These are phyloP conservation scores for Calidris pygmaea DNA, from an alignment of 2,113 vertebrate genomes.

Conservation along the genomic window DNA sequence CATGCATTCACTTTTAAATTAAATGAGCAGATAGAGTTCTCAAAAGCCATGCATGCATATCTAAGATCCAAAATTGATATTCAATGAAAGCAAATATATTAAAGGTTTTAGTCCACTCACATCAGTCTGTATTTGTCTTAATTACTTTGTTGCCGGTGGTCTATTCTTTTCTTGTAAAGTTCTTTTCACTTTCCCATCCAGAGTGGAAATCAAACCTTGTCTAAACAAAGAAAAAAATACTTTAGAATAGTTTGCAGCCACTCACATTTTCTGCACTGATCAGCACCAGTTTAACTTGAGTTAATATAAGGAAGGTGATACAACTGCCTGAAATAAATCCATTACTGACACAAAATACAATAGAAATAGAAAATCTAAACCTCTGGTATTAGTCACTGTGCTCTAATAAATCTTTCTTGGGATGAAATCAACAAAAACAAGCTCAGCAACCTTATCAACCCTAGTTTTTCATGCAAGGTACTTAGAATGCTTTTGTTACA, in stretches of 20 bases:
- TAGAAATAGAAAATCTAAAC: constrained; percentile 10
- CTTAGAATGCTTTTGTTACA: not conserved
- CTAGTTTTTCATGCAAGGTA: not conserved
- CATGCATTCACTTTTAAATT: not conserved
- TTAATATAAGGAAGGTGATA: constrained; percentile 30
- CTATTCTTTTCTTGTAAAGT: not conserved
- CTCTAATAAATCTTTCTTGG: constrained; percentile 52
- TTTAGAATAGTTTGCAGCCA: not conserved
- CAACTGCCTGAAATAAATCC: constrained; percentile 28
- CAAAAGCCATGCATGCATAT: not conserved
- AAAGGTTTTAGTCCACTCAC: not conserved
- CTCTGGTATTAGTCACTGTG: constrained; percentile 29
- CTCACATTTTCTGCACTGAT: not conserved
- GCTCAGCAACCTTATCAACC: constrained; percentile 25
- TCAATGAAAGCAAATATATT: not conserved
- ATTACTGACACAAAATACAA: not conserved
- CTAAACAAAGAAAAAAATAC: not conserved
- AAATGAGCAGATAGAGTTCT: not conserved
- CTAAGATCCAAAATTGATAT: not conserved
- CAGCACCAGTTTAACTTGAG: not conserved
- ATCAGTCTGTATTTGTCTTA: not conserved
- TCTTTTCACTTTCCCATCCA: not conserved
- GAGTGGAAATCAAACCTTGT: not conserved
- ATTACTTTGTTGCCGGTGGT: not conserved
- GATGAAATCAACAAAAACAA: constrained; percentile 60